Base-by-base conservation (phyloP, 1,140 invertebrate genomes). In the Scaptomyza hsui region DNA sequence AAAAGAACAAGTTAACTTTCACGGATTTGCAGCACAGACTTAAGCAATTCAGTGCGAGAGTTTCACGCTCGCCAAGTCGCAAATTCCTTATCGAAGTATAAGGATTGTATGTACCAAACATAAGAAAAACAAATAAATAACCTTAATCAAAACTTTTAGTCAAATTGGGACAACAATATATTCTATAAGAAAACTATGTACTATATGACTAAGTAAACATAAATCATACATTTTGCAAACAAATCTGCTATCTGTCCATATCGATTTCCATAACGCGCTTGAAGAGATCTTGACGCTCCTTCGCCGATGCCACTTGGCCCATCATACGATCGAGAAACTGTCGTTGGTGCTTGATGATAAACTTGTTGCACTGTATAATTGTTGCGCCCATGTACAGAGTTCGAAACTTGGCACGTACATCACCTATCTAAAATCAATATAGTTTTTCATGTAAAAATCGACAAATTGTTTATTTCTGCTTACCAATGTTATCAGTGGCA, bases 371-470 rank as follows among this genome's bases (percentile, higher is more conserved):
- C 55, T 96, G 94, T 89, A 94, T 95, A 18, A 97, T 92, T 9
- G 95, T 96, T n/a, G 95, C 95, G 44, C 95, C 95, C 1, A 94
- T 92, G 82, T 96, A 96, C 13, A 96, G 89, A 39, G 94, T 95
- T 52, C 93, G 93, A 26, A 96, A 78, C 47, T 86, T 92, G 1
- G 95, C 94, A n/a, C 92, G 86, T 59, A 93, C 92, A 29, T 93
- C 93, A 13, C 93, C 94, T 39, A 96, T 92, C 78, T 93, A 91
- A 3, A 64, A 60, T 47, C 0, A 4, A 16, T 0, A 24, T 10
- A 1, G 0, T 1, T 9, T 41, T 26, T 12, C 1, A 7, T 21
- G 1, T 16, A 21, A n/a, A 5, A 26, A 51, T 3, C 7, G 0
- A 24, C 2, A 37, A 6, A 10, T 6, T 15, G 32, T 9, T 16